Evolutionary conservation across 2,888 invertebrate species (phyloP).

Genomic region (Gryllus longicercus): DNA sequence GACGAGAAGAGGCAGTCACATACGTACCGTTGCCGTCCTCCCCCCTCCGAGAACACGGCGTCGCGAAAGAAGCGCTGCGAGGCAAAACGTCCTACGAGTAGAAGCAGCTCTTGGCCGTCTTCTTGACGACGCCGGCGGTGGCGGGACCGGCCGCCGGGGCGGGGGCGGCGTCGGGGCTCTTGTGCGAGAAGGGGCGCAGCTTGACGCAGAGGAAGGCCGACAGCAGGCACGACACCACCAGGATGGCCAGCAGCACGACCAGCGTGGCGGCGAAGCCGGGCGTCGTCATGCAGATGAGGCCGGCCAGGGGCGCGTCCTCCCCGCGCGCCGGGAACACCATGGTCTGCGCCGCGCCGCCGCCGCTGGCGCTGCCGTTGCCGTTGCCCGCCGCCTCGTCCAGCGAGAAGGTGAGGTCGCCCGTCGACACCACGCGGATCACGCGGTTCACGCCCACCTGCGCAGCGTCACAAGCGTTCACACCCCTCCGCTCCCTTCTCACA

Average conservation of each 20-base stretch:
- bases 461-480: neutral
- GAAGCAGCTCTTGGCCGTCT: conserved; percentile 53
- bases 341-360: conserved; percentile 57
- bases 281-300: conserved; percentile 88
- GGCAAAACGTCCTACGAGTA: conserved; percentile 56
- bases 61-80: neutral
- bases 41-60: too few relatives aligned
- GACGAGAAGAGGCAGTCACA: too few relatives aligned
- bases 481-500: too few relatives aligned
- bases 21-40: too few relatives aligned
- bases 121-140: conserved; percentile 23
- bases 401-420: conserved; percentile 81
- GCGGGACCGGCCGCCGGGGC: neutral
- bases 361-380: conserved; percentile 46
- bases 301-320: conserved; percentile 51
- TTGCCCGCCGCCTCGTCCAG: conserved; percentile 63
- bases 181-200: conserved; percentile 46
- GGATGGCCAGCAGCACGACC: conserved; percentile 74
- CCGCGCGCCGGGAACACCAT: conserved; percentile 66
- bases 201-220: conserved; percentile 83
- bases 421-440: conserved; percentile 86
- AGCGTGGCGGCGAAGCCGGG: conserved; percentile 88
- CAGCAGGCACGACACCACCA: conserved; percentile 79
- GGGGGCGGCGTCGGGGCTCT: conserved; percentile 19
- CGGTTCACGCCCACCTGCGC: conserved; percentile 72